These are phyloP conservation scores for Acanthisitta chloris DNA, from an alignment of 2,113 vertebrate genomes.

Conservation along the genomic window DNA sequence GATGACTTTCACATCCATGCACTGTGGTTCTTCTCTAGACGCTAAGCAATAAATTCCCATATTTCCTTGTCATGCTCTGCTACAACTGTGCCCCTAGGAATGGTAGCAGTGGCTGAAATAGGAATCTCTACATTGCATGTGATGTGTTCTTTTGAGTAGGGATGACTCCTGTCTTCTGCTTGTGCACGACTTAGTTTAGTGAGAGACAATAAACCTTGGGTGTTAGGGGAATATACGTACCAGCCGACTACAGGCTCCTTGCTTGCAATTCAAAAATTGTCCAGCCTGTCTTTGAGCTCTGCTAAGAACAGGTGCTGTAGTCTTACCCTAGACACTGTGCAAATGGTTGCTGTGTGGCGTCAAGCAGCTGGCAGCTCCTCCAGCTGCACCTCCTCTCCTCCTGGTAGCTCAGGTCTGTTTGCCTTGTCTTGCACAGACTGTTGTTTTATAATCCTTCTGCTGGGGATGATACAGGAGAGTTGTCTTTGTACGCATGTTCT, in stretches of 20 bases:
- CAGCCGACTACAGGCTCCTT: neutral
- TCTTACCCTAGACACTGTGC: neutral
- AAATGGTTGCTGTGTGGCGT: neutral
- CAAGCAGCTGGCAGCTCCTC: neutral
- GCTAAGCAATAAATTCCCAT: neutral
- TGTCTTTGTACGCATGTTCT: neutral
- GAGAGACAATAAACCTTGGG: neutral
- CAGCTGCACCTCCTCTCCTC: neutral
- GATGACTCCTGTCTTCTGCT: neutral
- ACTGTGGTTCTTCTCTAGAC: neutral
- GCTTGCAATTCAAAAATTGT: neutral
- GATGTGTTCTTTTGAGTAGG: neutral
- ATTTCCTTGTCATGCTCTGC: neutral
- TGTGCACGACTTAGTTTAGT: neutral
- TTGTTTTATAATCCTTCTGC: neutral
- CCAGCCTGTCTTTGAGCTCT: neutral
- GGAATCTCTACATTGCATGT: accelerated
- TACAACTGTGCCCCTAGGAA: neutral
- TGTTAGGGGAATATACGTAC: neutral
- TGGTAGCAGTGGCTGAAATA: neutral
- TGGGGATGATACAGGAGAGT: neutral
- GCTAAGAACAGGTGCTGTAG: neutral
- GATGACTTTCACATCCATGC: neutral
- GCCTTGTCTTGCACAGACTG: neutral
- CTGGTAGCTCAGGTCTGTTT: constrained; percentile 1